phyloP scores from a whole-genome alignment of 1,140 invertebrate species.

The Leptinotarsa undecemlineata region DNA sequence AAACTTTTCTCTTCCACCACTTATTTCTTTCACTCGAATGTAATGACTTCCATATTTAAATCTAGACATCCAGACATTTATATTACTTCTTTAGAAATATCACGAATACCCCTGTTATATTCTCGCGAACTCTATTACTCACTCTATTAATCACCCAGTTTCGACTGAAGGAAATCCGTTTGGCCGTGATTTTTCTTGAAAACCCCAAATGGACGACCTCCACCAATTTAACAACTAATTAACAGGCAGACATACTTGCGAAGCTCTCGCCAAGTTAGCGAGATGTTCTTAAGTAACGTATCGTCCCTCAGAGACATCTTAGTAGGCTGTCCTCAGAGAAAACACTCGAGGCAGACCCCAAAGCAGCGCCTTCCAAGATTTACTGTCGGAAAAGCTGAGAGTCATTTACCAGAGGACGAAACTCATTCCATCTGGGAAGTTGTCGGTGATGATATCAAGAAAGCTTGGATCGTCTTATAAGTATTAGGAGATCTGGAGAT shows the following conservation, averaged over 20 bases:
- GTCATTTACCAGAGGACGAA: not conserved
- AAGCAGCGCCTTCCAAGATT: constrained; percentile 10
- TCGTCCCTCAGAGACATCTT: constrained; percentile 15
- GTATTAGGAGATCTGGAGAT: too few species aligned
- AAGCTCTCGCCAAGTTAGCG: constrained; percentile 13
- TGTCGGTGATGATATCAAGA: not conserved
- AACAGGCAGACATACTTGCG: constrained; percentile 11
- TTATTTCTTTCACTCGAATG: too few species aligned
- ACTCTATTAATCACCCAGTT: too few species aligned
- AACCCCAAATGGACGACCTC: not conserved
- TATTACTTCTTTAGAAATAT: too few species aligned
- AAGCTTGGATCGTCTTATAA: too few species aligned
- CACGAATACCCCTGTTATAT: too few species aligned
- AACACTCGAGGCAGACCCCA: not conserved
- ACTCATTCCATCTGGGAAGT: not conserved
- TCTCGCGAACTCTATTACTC: too few species aligned
- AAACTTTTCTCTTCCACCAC: too few species aligned
- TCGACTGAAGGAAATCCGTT: too few species aligned
- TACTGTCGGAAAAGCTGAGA: not conserved
- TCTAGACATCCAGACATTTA: too few species aligned
- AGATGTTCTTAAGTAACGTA: constrained; percentile 8
- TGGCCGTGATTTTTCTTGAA: not conserved
- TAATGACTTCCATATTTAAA: too few species aligned
- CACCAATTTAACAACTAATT: constrained; percentile 21
- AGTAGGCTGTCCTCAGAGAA: constrained; percentile 15